Evolutionary conservation across 2,797 vertebrate genomes (phyloP).

Genomic region (Iguana delicatissima): DNA sequence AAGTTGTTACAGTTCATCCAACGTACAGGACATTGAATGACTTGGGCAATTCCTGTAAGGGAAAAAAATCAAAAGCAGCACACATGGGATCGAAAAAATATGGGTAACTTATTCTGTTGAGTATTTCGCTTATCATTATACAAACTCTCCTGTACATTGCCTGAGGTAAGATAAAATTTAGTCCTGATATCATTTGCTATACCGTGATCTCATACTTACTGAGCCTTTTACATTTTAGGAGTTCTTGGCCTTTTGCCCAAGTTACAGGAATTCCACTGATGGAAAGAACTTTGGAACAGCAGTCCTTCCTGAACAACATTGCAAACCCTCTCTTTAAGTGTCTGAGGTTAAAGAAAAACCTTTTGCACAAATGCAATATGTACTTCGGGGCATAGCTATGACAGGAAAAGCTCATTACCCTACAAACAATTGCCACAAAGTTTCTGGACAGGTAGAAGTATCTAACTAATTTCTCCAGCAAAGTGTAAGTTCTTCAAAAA

Average conservation of each 20-base stretch:
- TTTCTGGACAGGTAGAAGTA: background rate
- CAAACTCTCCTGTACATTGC: background rate
- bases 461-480: background rate
- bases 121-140: constrained; percentile 24
- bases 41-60: constrained; percentile 27
- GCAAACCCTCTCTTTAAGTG: background rate
- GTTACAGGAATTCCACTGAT: background rate
- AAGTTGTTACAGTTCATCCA: constrained; percentile 52
- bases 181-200: background rate
- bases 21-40: constrained; percentile 56
- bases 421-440: background rate
- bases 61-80: constrained; percentile 29
- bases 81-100: constrained; percentile 39
- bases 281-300: background rate
- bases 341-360: background rate
- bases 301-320: background rate
- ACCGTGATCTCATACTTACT: background rate
- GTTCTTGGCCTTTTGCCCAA: background rate
- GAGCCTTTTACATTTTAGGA: background rate
- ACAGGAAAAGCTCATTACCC: background rate
- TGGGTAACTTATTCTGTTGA: constrained; percentile 23
- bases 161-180: background rate
- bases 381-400: background rate
- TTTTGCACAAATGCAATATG: background rate
- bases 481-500: background rate